These are phyloP conservation scores for Scelioninae gen. 2 DNA, from an alignment of 2,888 invertebrate genomes.

Conservation along the genomic window DNA sequence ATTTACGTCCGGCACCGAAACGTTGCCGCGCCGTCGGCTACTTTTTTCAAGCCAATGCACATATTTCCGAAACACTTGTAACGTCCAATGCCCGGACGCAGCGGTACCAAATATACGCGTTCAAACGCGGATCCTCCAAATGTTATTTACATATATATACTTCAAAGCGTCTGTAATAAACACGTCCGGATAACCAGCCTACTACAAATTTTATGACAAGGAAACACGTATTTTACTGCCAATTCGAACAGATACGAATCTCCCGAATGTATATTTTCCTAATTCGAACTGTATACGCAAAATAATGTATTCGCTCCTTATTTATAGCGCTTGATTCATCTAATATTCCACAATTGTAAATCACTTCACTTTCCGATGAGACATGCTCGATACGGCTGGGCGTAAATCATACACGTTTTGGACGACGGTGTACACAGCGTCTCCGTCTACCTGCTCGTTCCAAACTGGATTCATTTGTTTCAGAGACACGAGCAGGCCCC, in stretches of 20 bases:
- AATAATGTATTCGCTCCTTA: slow-evolving; percentile 48
- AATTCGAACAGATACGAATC: slow-evolving; percentile 49
- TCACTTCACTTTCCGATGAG: slow-evolving; percentile 49
- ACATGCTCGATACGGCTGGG: slow-evolving; percentile 19
- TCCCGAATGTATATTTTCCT: slow-evolving; percentile 36
- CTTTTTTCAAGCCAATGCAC: slow-evolving; percentile 30
- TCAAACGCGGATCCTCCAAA: slow-evolving; percentile 29
- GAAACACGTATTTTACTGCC: slow-evolving; percentile 52
- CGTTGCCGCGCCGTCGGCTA: too few species aligned
- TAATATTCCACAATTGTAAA: slow-evolving; percentile 54
- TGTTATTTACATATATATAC: slow-evolving; percentile 48
- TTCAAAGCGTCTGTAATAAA: slow-evolving; percentile 52
- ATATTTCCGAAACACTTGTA: slow-evolving; percentile 39
- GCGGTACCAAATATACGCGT: slow-evolving; percentile 20
- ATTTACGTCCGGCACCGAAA: too few species aligned
- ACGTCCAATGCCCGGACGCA: slow-evolving; percentile 16
- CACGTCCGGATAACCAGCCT: slow-evolving; percentile 50
- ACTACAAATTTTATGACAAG: slow-evolving; percentile 57
- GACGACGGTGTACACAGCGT: slow-evolving; percentile 26
- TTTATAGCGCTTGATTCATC: slow-evolving; percentile 46
- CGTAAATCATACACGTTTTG: slow-evolving; percentile 47
- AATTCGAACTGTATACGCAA: slow-evolving; percentile 38
- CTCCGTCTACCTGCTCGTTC: slow-evolving; percentile 36
- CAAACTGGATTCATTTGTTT: slow-evolving; percentile 55
- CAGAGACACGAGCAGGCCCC: slow-evolving; percentile 45